Base-by-base conservation (phyloP, 2,888 invertebrate genomes). In the Drosophila paramelanica region DNA sequence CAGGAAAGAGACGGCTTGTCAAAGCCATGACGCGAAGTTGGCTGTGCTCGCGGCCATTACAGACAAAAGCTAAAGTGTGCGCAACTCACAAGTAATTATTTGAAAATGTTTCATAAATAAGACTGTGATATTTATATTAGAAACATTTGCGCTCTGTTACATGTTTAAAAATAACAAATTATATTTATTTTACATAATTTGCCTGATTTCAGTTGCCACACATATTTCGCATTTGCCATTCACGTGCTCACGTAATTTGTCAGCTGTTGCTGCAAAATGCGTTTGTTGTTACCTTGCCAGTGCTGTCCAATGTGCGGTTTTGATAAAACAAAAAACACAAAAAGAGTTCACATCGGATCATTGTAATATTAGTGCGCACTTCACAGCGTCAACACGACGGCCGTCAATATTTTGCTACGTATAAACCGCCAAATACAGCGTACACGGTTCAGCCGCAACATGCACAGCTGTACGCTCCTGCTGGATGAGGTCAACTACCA, bases 401-500 rank as follows among this genome's bases (percentile, higher is more conserved):
- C 60, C 52, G 55, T 71, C 58, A 71, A 65, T 14, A 70, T 70
- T 70, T 67, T 56, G 57, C 52, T 52, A 56, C 57, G 49, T 52
- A 60, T 67, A 27, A 42, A 61, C 42, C 64, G 64, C 52, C 20
- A 14, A 36, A 56, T 57, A n/a, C 67, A 73, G 61, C 73, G 62
- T 27, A 68, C 59, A 57, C 62, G 72, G 23, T 20, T 33, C 13
- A 39, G 68, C 46, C 47, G 52, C 23, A 80, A 69, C 36, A 86
- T 81, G 81, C 79, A 79, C 62, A 93, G 96, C 56, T 97, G 97
- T 90, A 96, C 96, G 7, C 93, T 99, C 79, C 93, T 99, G 68
- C 94, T 94, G 79, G 95, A 97, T 92, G 95, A 96, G 57, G 93
- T 94, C 78, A 94, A 94, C 89, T 99, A 99, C 93, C 94, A 95